These are phyloP conservation scores for Vidua chalybeata DNA, from an alignment of 2,113 vertebrate genomes.

Conservation along the genomic window DNA sequence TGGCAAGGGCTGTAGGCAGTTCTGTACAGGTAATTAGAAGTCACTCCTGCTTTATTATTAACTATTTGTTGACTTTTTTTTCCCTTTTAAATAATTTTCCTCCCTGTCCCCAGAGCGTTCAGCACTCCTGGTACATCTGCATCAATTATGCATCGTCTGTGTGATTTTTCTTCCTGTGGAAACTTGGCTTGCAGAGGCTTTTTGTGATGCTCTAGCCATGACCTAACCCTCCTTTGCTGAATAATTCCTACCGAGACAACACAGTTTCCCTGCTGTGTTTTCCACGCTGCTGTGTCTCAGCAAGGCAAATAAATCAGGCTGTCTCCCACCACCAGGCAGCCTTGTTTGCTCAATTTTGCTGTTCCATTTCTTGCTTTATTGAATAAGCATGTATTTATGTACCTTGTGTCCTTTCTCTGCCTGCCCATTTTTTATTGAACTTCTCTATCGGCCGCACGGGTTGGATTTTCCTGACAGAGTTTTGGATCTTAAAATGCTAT, in stretches of 20 bases:
- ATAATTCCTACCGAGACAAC: conserved; percentile 49
- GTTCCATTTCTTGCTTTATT: conserved; percentile 45
- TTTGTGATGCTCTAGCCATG: conserved; percentile 35
- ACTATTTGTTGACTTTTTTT: background rate
- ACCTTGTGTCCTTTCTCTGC: conserved; percentile 12
- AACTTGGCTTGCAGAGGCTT: conserved; percentile 12
- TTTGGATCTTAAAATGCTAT: conserved; percentile 30
- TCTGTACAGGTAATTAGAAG: conserved; percentile 46
- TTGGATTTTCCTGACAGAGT: conserved; percentile 34
- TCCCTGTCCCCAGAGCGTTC: background rate
- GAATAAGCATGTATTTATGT: conserved; percentile 37
- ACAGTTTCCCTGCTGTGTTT: conserved; percentile 16
- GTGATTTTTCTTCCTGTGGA: conserved; percentile 12
- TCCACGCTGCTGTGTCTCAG: conserved; percentile 10
- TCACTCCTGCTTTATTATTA: conserved; percentile 27
- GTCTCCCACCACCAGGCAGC: conserved; percentile 17
- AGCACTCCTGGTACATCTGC: background rate
- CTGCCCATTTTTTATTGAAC: conserved; percentile 27
- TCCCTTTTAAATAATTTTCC: background rate
- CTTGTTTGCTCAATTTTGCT: conserved; percentile 49
- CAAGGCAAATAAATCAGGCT: conserved; percentile 48
- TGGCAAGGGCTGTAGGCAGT: background rate
- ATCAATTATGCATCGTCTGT: background rate
- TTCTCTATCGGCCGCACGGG: rapidly evolving
- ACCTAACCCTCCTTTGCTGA: conserved; percentile 41